These are phyloP conservation scores for Carassius auratus DNA, from an alignment of 2,113 vertebrate species.

Conservation along the genomic window DNA sequence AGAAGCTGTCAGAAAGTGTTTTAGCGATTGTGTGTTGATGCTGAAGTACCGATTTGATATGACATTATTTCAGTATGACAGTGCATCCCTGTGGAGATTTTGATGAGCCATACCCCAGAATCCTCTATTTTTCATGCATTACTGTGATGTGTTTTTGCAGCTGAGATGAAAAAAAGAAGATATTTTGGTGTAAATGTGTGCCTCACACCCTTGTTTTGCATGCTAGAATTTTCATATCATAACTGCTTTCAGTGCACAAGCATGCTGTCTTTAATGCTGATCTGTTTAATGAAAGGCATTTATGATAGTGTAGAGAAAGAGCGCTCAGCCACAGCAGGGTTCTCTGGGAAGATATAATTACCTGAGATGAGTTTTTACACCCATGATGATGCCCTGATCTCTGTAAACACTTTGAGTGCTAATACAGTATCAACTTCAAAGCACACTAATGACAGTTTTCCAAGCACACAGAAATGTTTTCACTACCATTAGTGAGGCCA, in stretches of 20 bases:
- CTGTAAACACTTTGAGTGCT: constrained; percentile 20
- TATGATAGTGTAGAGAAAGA: constrained; percentile 7
- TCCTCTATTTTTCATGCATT: constrained; percentile 15
- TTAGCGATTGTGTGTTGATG: neutral
- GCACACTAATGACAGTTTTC: constrained; percentile 44
- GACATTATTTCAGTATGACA: constrained; percentile 24
- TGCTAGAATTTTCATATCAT: constrained; percentile 14
- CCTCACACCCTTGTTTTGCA: neutral
- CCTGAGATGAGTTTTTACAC: constrained; percentile 41
- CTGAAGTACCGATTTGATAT: constrained; percentile 5
- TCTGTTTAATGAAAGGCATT: constrained; percentile 30
- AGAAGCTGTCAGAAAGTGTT: constrained; percentile 11
- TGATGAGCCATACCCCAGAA: constrained; percentile 24
- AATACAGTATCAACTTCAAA: constrained; percentile 42
- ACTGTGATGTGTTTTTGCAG: neutral
- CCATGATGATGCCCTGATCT: constrained; percentile 33
- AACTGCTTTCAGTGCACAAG: constrained; percentile 13
- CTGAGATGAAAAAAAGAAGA: neutral
- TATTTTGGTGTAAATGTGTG: constrained; percentile 4
- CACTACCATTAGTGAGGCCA: constrained; percentile 26
- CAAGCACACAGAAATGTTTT: constrained; percentile 40
- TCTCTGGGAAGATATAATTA: constrained; percentile 28
- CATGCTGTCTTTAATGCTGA: constrained; percentile 28
- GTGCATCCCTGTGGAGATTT: constrained; percentile 21
- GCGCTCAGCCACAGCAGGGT: neutral